Percentiles rank a stretch among this genome's conserved stretches.
Evolutionary conservation across 1,140 invertebrate species (phyloP).

Genomic region (Aphis craccivora): DNA sequence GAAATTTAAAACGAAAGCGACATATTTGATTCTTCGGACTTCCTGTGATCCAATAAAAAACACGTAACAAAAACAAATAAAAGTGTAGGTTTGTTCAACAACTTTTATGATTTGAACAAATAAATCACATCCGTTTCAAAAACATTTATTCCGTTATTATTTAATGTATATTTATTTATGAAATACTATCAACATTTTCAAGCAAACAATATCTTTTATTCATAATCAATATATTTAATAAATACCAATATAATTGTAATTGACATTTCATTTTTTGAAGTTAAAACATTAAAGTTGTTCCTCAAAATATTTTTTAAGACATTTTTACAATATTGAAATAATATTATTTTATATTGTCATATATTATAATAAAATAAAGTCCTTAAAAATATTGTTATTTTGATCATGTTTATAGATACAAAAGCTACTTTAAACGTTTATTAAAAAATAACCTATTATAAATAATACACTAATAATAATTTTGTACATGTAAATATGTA

Average conservation of each 20-base stretch:
- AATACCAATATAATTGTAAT: neutral
- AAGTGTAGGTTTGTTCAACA: neutral
- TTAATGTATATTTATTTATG: constrained; percentile 11
- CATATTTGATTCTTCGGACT: constrained; percentile 25
- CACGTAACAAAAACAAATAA: constrained; percentile 11
- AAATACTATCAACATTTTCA: neutral
- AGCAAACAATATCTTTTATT: neutral
- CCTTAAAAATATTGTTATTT: too few species aligned
- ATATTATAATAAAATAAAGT: too few species aligned
- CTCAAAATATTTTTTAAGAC: neutral
- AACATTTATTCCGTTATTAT: constrained; percentile 25
- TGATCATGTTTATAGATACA: too few species aligned
- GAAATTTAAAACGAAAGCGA: constrained; percentile 31
- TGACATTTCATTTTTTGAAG: neutral
- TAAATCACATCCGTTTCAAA: constrained; percentile 35
- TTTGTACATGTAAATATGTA: neutral
- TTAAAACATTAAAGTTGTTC: neutral
- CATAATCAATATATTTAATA: neutral
- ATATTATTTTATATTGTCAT: neutral
- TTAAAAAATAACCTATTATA: neutral
- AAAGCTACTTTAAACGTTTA: neutral
- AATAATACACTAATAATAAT: neutral
- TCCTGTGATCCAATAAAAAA: neutral
- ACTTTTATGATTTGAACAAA: constrained; percentile 7
- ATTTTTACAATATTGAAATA: neutral